Conservation (phyloP, 2,113 vertebrate genomes). For the Ciconia boyciana region DNA sequence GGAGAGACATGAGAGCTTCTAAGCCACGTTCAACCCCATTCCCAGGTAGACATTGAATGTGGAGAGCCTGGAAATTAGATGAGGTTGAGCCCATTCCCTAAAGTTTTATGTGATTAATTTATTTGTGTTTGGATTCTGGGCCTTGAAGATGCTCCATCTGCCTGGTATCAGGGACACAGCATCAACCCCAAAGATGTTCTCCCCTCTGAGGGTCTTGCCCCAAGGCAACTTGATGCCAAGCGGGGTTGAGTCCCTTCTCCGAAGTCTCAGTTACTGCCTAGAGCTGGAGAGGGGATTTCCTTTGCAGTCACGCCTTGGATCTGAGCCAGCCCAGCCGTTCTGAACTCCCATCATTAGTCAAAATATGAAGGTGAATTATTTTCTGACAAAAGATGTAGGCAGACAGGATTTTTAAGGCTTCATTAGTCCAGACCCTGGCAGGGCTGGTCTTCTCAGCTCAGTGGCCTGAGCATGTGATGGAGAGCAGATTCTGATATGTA, state of each 20-base stretch:
- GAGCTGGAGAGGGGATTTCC: neutral
- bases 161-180: neutral
- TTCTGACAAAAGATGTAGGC: neutral
- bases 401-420: constrained; percentile 14
- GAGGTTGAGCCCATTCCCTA: neutral
- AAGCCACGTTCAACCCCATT: rapidly evolving
- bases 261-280: neutral
- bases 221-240: neutral
- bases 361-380: neutral
- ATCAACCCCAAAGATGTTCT: neutral
- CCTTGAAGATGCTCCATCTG: neutral
- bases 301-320: neutral
- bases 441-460: neutral
- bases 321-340: neutral
- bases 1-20: neutral
- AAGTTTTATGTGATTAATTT: neutral
- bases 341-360: neutral
- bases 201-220: neutral
- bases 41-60: rapidly evolving
- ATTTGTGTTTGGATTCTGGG: neutral
- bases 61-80: neutral
- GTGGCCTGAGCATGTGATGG: neutral
- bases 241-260: neutral
- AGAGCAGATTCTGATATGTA: neutral
- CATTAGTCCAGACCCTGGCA: neutral